Evolutionary conservation across 1,140 invertebrate species (phyloP), one percentile per base, ranked within the genome.

Genomic region (Akabosia matsudoensis): DNA sequence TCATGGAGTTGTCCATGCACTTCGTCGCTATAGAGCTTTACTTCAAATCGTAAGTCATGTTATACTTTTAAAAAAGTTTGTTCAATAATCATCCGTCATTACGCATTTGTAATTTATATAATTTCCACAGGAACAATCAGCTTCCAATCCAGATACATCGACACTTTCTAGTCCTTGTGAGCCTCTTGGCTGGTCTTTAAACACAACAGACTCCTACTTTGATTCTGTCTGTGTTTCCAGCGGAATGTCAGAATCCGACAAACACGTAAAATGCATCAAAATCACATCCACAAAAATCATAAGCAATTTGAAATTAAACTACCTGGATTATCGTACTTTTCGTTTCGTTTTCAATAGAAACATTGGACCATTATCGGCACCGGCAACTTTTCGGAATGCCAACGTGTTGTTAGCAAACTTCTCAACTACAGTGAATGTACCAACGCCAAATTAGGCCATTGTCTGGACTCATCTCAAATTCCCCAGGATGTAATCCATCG

Each of bases 1-100:
- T 82, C 88, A 86, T 80, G 88, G 88, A 3, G 81, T 85, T 13
- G 83, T 84, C 56, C 85, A 88, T 79, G 84, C 84, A n/a, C 73
- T 79, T 13, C 73, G 75, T 26, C 80, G 84, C 26, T 83, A 83
- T 61, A 45, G 79, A 30, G 82, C 82, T 30, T 22, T 80, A 28
- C 78, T 85, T 0, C 51, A 82, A n/a, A 73, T 74, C 22, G 82
- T 81, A 81, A 10, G 26, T 67, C 31, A 7, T 18, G 28, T 56
- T 24, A 56, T 16, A 13, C 54, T 13, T 56, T 24, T 24, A 7
- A 24, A 13, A 16, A n/a, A 56, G n/a, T 56, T 22, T 45, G 37
- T 18, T 45, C 18, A 45, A 18, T 45, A 45, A 18, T 45, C n/a
- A n/a, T n/a, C n/a, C n/a, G n/a, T n/a, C n/a, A n/a, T n/a, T n/a